phyloP scores from a whole-genome alignment of 1,140 invertebrate genomes.

The Nylanderia fulva region DNA sequence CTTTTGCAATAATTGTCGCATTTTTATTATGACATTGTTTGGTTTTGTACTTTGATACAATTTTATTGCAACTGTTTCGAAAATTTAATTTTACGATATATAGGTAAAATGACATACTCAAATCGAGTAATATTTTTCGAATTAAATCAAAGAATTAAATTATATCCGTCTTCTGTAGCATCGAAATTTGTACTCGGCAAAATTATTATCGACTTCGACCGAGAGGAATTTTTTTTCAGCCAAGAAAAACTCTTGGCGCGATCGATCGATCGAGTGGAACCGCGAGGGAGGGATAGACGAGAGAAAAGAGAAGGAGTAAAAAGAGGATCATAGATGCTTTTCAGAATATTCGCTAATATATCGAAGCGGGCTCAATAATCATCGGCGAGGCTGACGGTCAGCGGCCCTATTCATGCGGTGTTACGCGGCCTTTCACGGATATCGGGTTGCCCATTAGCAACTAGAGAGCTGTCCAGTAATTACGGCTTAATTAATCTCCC shows the following conservation, averaged over 20 bases:
- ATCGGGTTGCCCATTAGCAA: conserved; percentile 84
- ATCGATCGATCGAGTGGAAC: neutral
- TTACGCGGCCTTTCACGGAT: conserved; percentile 82
- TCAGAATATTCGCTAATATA: conserved; percentile 56
- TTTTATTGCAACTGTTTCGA: neutral
- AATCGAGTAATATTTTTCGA: neutral
- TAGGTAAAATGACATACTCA: neutral
- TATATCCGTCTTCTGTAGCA: neutral
- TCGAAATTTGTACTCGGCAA: neutral
- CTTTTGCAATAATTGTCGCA: neutral
- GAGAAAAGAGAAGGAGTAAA: no score
- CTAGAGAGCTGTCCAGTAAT: conserved; percentile 83
- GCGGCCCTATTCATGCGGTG: conserved; percentile 78
- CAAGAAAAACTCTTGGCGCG: neutral
- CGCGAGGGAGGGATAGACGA: neutral
- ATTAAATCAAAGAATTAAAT: no score
- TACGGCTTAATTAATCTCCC: conserved; percentile 84
- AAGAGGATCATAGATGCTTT: conserved; percentile 20
- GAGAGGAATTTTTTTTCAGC: conserved; percentile 7
- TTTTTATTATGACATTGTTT: no score
- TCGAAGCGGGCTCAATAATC: conserved; percentile 70
- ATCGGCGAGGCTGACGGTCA: conserved; percentile 74
- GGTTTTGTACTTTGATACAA: neutral
- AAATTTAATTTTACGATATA: neutral
- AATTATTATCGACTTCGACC: neutral